Conservation (phyloP, 2,113 vertebrate genomes). For the Gorsachius goisagi region DNA sequence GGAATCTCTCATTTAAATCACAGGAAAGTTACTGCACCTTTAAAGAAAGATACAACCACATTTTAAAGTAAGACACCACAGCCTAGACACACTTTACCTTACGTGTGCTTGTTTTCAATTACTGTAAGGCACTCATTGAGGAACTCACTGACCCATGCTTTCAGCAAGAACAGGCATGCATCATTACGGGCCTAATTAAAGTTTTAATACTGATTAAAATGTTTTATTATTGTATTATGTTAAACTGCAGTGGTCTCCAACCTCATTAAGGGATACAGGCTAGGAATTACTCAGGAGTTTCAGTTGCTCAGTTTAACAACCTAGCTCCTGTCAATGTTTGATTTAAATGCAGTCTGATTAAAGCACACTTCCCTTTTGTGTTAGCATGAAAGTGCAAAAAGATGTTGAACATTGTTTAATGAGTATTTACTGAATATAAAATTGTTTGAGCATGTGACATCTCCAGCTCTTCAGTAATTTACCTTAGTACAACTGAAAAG, state of each 20-base stretch:
- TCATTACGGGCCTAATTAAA: slow-evolving; percentile 61
- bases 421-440: slow-evolving; percentile 38
- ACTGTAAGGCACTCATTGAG: slow-evolving; percentile 56
- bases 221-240: slow-evolving; percentile 67
- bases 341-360: slow-evolving; percentile 45
- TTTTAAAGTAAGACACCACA: background rate
- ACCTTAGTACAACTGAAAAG: background rate
- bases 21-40: background rate
- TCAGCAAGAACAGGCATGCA: slow-evolving; percentile 42
- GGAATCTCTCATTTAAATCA: background rate
- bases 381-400: background rate
- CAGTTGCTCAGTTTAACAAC: slow-evolving; percentile 43
- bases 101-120: slow-evolving; percentile 48
- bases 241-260: slow-evolving; percentile 66
- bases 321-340: slow-evolving; percentile 30
- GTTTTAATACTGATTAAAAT: slow-evolving; percentile 65
- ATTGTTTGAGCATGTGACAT: slow-evolving; percentile 25
- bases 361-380: slow-evolving; percentile 6
- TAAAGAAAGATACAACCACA: background rate
- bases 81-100: slow-evolving; percentile 18
- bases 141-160: slow-evolving; percentile 47
- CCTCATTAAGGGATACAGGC: slow-evolving; percentile 58
- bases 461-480: slow-evolving; percentile 18
- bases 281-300: slow-evolving; percentile 55
- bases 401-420: slow-evolving; percentile 17